Conservation (phyloP, 2,797 vertebrate genomes). For the Tadarida brasiliensis region DNA sequence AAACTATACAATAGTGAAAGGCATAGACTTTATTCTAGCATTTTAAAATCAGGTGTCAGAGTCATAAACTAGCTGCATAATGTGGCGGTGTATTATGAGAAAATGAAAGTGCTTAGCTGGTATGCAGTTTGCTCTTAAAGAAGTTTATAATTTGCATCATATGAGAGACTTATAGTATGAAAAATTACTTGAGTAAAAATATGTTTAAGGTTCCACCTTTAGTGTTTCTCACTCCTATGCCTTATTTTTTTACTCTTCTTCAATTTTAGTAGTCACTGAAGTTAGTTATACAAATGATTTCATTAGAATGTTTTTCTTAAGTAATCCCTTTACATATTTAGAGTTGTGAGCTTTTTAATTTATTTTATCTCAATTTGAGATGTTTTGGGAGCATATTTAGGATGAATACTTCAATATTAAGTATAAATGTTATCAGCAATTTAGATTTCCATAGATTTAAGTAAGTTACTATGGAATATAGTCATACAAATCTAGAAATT, state of each 20-base stretch:
- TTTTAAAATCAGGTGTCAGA: constrained; percentile 57
- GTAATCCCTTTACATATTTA: background rate
- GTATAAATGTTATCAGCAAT: constrained; percentile 48
- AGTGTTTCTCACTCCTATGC: constrained; percentile 16
- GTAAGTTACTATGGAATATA: constrained; percentile 19
- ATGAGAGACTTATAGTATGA: constrained; percentile 11
- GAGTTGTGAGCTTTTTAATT: constrained; percentile 40
- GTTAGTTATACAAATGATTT: constrained; percentile 51
- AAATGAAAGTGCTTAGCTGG: constrained; percentile 70
- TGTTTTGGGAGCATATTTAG: constrained; percentile 60
- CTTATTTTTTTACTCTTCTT: constrained; percentile 38
- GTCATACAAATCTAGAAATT: constrained; percentile 1
- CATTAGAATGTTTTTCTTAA: constrained; percentile 63
- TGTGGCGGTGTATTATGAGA: constrained; percentile 58
- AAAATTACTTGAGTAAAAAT: constrained; percentile 60
- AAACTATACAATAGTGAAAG: background rate
- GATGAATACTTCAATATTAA: constrained; percentile 2
- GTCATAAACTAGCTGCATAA: constrained; percentile 34
- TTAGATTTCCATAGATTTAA: constrained; percentile 40
- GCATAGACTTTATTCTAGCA: constrained; percentile 30
- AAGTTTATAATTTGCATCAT: constrained; percentile 58
- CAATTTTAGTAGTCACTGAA: constrained; percentile 47
- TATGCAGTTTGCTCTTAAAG: constrained; percentile 59
- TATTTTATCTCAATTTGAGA: constrained; percentile 59
- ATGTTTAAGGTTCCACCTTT: constrained; percentile 4